Conservation (phyloP, 2,888 invertebrate genomes). For the Lasius fuliginosus region DNA sequence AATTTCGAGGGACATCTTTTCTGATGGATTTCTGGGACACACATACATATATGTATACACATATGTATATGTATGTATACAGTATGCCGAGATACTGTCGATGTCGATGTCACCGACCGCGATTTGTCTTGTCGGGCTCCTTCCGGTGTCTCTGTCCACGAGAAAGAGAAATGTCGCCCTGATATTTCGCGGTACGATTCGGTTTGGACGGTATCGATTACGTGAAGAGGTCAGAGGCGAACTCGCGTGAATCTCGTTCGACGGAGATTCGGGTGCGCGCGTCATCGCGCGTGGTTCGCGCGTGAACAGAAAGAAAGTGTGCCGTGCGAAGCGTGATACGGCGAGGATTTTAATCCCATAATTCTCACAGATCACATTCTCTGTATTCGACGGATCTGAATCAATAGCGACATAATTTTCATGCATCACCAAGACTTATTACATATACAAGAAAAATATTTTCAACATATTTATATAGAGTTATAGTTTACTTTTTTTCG, state of each 20-base stretch:
- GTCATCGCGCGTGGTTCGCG: conserved; percentile 24
- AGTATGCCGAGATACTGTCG: neutral
- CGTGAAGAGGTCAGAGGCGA: conserved; percentile 39
- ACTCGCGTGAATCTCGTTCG: neutral
- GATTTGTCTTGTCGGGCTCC: conserved; percentile 26
- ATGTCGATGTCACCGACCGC: neutral
- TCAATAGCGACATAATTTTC: neutral
- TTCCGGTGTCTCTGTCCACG: conserved; percentile 7
- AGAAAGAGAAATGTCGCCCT: neutral
- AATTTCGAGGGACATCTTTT: conserved; percentile 20
- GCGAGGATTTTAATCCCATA: neutral
- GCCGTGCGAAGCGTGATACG: neutral
- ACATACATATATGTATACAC: neutral
- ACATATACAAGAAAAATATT: neutral
- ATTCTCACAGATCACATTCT: neutral
- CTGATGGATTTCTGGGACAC: neutral
- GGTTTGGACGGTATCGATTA: conserved; percentile 3
- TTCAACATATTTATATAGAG: neutral
- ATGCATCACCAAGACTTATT: neutral
- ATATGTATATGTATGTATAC: neutral
- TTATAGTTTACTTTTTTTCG: neutral
- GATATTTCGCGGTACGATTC: conserved; percentile 8
- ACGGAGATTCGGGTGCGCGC: conserved; percentile 14
- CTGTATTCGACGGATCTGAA: neutral
- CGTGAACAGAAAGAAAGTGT: conserved; percentile 8